Evolutionary conservation across 1,140 invertebrate genomes (phyloP), one percentile per base, ranked within the genome.

Genomic region (Meloidogyne floridensis): DNA sequence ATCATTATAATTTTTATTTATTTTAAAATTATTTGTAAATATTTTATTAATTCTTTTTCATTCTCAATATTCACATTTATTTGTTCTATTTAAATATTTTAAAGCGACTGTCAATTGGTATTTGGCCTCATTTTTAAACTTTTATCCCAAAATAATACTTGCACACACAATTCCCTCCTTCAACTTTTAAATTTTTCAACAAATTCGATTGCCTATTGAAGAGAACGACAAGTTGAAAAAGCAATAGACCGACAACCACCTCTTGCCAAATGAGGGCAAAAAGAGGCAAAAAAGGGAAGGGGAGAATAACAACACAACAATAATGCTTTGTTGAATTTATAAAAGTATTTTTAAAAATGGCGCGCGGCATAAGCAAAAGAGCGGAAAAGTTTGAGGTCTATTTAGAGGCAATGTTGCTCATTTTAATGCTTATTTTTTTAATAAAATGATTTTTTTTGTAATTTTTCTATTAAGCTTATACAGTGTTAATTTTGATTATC

Each of bases 171-270:
- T 65, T 65, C n/a, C n/a, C 13, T 59, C 13, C 13, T 15, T 59
- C 13, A 5, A 6, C n/a, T 65, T 65, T 65, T n/a, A 13, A 4
- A n/a, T n/a, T 65, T 65, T 18, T 18, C 6, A 65, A 65, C 13
- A 65, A 65, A 65, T 65, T 65, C 59, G n/a, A 65, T 65, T 65
- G 59, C 59, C n/a, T n/a, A 65, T 65, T 65, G 15, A 65, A 65
- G 47, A 47, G 47, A 47, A 47, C 47, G 47, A 47, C 47, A 47
- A 65, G 59, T 65, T 65, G 7, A 65, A 65, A 65, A 65, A 65
- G 15, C n/a, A 65, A 65, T 65, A 8, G 59, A 65, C 59, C 59
- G n/a, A 65, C 13, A n/a, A 65, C 53, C 53, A 11, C 53, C 53
- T 54, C 53, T 54, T 65, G 59, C 59, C 59, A 65, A 65, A 65